phyloP scores from a whole-genome alignment of 1,140 invertebrate species.

The Caenorhabditis elegans region DNA sequence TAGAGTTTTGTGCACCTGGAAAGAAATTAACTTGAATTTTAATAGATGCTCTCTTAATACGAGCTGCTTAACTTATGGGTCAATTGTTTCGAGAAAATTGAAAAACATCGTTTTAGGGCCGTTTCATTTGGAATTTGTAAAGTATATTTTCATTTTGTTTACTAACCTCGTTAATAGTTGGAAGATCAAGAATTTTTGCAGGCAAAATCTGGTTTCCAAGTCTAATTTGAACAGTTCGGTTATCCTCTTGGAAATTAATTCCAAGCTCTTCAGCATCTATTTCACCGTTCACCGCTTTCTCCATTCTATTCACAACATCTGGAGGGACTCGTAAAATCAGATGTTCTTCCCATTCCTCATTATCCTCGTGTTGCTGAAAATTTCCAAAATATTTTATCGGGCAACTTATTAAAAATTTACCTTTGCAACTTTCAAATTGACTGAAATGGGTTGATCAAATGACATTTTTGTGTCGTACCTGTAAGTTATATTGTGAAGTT shows the following conservation, averaged over 20 bases:
- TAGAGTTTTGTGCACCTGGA: slow-evolving; percentile 57
- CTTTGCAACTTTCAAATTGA: neutral
- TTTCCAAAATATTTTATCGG: neutral
- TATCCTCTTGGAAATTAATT: neutral
- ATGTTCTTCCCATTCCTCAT: neutral
- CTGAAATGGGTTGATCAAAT: neutral
- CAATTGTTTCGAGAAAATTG: too few species aligned
- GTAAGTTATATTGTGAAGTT: too few species aligned
- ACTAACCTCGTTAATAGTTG: slow-evolving; percentile 56
- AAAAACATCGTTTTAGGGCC: too few species aligned
- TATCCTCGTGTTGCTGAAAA: neutral
- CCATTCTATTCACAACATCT: neutral
- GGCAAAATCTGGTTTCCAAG: slow-evolving; percentile 46
- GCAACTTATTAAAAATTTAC: neutral
- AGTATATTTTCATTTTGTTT: too few species aligned
- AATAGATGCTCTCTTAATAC: too few species aligned
- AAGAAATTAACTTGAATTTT: too few species aligned
- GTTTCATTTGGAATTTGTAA: too few species aligned
- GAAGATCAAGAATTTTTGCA: slow-evolving; percentile 56
- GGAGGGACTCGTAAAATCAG: neutral
- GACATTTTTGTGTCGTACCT: too few species aligned
- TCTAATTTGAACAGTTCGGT: neutral
- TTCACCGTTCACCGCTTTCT: neutral
- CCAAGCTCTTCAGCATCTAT: neutral
- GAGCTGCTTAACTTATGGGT: too few species aligned